phyloP scores from a whole-genome alignment of 2,113 vertebrate species.

The Erinaceus europaeus region DNA sequence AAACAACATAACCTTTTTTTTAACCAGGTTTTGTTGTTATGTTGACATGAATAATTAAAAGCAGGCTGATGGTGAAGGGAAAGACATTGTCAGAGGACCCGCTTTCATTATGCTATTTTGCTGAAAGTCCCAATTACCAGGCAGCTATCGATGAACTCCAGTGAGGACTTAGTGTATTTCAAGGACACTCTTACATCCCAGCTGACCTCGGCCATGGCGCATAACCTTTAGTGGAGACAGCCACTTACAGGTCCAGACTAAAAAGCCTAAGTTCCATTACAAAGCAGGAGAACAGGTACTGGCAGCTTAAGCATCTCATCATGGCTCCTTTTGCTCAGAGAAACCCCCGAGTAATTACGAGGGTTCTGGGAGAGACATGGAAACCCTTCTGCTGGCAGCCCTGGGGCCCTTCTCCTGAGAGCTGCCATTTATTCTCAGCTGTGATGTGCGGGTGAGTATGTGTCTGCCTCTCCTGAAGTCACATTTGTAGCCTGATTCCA shows the following conservation, averaged over 20 bases:
- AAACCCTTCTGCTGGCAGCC: not conserved
- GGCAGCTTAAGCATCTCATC: not conserved
- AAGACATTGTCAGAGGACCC: not conserved
- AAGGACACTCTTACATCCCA: not conserved
- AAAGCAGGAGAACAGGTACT: not conserved
- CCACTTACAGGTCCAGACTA: accelerated
- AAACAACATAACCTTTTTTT: not conserved
- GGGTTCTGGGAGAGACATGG: not conserved
- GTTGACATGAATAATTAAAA: not conserved
- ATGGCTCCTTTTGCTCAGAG: not conserved
- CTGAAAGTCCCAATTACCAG: not conserved
- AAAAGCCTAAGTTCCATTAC: not conserved
- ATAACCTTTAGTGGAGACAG: not conserved
- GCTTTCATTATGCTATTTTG: not conserved
- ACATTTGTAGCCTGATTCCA: too few relatives aligned
- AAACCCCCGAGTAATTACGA: not conserved
- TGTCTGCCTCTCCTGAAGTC: too few relatives aligned
- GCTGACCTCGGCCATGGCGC: not conserved
- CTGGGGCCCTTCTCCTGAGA: not conserved
- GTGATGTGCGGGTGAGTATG: too few relatives aligned
- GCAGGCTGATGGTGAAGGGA: not conserved
- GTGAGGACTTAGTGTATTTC: not conserved
- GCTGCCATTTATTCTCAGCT: too few relatives aligned
- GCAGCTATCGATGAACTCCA: not conserved
- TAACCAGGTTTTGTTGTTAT: too few relatives aligned